Evolutionary conservation across 2,113 vertebrate genomes (phyloP).

Genomic region (Ptilorrhoa leucosticta): DNA sequence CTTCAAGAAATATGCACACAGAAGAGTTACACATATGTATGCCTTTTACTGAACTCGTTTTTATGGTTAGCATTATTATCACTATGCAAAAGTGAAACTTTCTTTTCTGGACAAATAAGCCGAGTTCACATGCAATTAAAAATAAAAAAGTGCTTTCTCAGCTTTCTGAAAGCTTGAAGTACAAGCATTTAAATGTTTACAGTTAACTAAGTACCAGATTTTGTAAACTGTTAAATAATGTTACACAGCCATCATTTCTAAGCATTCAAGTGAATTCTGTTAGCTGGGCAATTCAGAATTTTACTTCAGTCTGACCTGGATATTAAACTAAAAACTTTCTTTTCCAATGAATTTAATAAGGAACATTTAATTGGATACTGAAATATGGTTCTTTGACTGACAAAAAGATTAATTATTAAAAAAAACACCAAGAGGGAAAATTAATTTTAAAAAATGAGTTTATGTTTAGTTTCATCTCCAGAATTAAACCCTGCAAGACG

Average conservation of each 20-base stretch:
- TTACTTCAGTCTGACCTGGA: neutral
- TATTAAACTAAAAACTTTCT: neutral
- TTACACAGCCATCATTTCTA: neutral
- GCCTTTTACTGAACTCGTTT: neutral
- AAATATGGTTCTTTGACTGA: neutral
- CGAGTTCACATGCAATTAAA: neutral
- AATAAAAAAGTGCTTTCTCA: neutral
- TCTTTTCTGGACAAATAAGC: neutral
- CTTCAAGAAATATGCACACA: neutral
- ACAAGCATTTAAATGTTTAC: neutral
- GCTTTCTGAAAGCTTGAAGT: neutral
- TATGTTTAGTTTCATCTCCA: neutral
- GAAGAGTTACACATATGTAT: neutral
- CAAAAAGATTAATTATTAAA: neutral
- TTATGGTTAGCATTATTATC: neutral
- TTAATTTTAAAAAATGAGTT: fast-evolving
- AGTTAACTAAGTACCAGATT: neutral
- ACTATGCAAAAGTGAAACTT: neutral
- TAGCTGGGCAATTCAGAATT: neutral
- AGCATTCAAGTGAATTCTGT: neutral
- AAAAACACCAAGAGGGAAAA: neutral
- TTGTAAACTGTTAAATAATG: neutral
- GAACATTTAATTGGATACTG: neutral
- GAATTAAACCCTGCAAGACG: neutral
- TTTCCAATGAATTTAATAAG: neutral